These are phyloP conservation scores for Anoncus sp. DNA, from an alignment of 2,888 invertebrate species.

Conservation along the genomic window DNA sequence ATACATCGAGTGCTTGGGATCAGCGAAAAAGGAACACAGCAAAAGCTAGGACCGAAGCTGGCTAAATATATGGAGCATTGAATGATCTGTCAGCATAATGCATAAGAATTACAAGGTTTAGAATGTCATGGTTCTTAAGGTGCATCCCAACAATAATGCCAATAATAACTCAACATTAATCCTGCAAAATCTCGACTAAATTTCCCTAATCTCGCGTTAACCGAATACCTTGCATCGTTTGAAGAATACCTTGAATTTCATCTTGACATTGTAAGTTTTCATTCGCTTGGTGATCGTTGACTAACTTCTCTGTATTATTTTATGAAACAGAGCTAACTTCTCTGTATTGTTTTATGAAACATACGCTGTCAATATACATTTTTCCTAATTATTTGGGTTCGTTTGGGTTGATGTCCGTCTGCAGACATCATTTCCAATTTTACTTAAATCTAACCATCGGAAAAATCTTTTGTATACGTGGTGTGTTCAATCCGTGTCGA, in stretches of 20 bases:
- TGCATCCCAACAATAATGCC: too few species aligned
- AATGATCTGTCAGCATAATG: constrained; percentile 3
- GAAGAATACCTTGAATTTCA: background rate
- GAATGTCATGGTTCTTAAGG: background rate
- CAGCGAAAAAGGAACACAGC: constrained; percentile 4
- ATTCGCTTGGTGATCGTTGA: background rate
- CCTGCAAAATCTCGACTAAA: background rate
- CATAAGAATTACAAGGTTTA: background rate
- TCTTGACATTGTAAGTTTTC: background rate
- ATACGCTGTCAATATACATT: too few species aligned
- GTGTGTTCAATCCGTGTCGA: too few species aligned
- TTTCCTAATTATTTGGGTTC: too few species aligned
- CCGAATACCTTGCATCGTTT: background rate
- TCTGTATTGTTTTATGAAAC: too few species aligned
- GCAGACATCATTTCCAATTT: too few species aligned
- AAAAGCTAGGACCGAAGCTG: background rate
- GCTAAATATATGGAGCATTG: constrained; percentile 21
- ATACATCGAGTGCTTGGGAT: constrained; percentile 26
- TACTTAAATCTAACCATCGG: too few species aligned
- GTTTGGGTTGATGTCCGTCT: too few species aligned
- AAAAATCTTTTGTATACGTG: too few species aligned
- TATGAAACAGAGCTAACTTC: too few species aligned
- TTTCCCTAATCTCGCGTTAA: background rate
- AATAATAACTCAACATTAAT: background rate
- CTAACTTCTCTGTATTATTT: background rate